Base-by-base conservation (phyloP, 2,113 vertebrate species). In the Thryonomys swinderianus region DNA sequence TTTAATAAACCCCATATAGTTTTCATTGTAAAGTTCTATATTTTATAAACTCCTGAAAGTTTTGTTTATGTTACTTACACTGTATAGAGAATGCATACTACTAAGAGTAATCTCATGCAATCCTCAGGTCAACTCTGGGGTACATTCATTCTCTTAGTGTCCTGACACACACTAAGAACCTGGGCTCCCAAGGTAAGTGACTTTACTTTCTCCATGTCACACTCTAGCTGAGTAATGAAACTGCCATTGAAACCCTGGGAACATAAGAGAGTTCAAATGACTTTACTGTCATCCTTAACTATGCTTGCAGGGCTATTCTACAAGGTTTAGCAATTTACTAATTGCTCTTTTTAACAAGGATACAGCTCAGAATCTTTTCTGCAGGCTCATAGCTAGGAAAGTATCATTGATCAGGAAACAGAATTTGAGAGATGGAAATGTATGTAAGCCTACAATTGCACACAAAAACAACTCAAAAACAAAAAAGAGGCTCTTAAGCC, bases 371-470 rank as follows among this genome's bases (percentile, higher is more conserved):
- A 95, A 71, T 23, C n/a, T 51, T 64, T 71, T 88, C 71, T 89
- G 18, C 42, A 40, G n/a, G 23, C n/a, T 66, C n/a, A 74, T 40
- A 92, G 67, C 13, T 94, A 18, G 83, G 53, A 86, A 93, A 92
- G 86, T 79, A 12, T 34, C 93, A n/a, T 37, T 82, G 45, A 64
- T 61, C 37, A 73, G 13, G 17, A 23, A 92, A 64, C 7, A 89
- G 51, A 95, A 76, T 84, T 93, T 91, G 83, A 80, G 61, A 93
- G 17, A 34, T 27, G 7, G 12, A 91, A 96, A 95, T 18, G 79
- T 93, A 67, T 45, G 85, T 93, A 64, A 90, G 69, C 48, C 57
- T 16, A 92, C 66, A 95, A 90, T 86, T 82, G 93, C 16, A 93
- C 78, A 53, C 9, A 64, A 87, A 87, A 89, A 96, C 79, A 85